Base-by-base conservation (phyloP, 1,140 invertebrate genomes). In the Nylanderia fulva region DNA sequence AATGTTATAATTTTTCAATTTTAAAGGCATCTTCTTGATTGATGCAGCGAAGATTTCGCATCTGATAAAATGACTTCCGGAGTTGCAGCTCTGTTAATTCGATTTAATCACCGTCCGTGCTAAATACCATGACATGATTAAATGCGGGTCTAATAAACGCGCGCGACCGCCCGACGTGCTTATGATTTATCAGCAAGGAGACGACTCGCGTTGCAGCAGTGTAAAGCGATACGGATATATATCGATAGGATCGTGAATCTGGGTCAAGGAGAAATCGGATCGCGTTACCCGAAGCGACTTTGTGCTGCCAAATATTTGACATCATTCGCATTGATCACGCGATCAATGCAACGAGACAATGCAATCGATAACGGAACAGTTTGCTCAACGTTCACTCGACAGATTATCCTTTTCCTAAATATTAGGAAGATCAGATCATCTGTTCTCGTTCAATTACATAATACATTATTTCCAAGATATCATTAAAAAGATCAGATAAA, bases 261-360 rank as follows among this genome's bases (percentile, higher is more conserved):
- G 64, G 90, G 90, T 90, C 90, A 91, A 91, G 90, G 90, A 87
- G 90, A 90, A 85, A 86, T 84, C 86, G 83, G 89, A 90, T 91
- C 84, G 79, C 76, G 84, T 76, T 71, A 58, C 64, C 64, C 60
- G 64, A 83, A 80, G 85, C 64, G 75, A 18, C 74, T 33, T 71
- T 75, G 58, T 48, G 21, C 82, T 87, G 88, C 88, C 88, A 89
- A 89, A 90, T 74, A 82, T 87, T 90, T 90, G 75, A 69, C 85
- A 88, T 90, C 82, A 64, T 72, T 87, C 56, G 66, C 85, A 85
- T 88, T 88, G 83, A 88, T 88, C 87, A 88, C 87, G 86, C 86
- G 86, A 88, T 48, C 87, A 9, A n/a, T 29, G 79, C 84, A 76
- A 76, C 58, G 29, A 21, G 48, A 60, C 56, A 87, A 68, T 54